These are phyloP conservation scores for Brachycybe producta DNA, from an alignment of 2,888 invertebrate species.

Conservation along the genomic window DNA sequence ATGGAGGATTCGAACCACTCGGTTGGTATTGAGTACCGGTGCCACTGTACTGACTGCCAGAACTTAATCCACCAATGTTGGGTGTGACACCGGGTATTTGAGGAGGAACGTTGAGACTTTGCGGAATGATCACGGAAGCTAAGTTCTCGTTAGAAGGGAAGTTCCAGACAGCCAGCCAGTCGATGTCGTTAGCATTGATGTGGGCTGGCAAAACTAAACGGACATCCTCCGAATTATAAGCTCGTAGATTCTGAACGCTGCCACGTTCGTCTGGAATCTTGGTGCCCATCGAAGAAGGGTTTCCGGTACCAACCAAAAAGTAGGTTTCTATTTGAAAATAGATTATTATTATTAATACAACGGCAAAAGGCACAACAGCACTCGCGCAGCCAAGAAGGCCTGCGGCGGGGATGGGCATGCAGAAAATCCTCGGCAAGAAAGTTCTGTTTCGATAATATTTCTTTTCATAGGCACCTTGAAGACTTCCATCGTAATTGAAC, in stretches of 20 bases:
- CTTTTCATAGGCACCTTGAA: conserved; percentile 14
- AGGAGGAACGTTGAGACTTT: conserved; percentile 18
- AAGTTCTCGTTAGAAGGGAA: conserved; percentile 15
- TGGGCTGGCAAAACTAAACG: conserved; percentile 16
- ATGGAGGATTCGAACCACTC: conserved; percentile 4
- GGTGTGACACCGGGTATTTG: neutral
- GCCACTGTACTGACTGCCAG: conserved; percentile 14
- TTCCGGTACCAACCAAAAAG: conserved; percentile 19
- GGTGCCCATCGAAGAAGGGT: conserved; percentile 17
- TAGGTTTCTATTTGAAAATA: conserved; percentile 17
- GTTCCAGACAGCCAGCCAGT: conserved; percentile 17
- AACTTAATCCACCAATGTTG: neutral
- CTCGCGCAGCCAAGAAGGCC: neutral
- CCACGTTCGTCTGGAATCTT: conserved; percentile 20
- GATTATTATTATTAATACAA: no score
- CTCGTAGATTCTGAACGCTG: conserved; percentile 18
- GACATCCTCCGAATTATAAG: conserved; percentile 17
- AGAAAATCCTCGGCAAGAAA: neutral
- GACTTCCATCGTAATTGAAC: conserved; percentile 19
- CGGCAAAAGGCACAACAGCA: no score
- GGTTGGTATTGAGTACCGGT: conserved; percentile 1
- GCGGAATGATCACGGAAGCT: conserved; percentile 15
- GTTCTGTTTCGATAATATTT: no score
- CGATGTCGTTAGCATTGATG: conserved; percentile 15
- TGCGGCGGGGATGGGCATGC: neutral